These are phyloP conservation scores for Eulemur mongoz DNA, from an alignment of 2,797 vertebrate genomes.

Conservation along the genomic window DNA sequence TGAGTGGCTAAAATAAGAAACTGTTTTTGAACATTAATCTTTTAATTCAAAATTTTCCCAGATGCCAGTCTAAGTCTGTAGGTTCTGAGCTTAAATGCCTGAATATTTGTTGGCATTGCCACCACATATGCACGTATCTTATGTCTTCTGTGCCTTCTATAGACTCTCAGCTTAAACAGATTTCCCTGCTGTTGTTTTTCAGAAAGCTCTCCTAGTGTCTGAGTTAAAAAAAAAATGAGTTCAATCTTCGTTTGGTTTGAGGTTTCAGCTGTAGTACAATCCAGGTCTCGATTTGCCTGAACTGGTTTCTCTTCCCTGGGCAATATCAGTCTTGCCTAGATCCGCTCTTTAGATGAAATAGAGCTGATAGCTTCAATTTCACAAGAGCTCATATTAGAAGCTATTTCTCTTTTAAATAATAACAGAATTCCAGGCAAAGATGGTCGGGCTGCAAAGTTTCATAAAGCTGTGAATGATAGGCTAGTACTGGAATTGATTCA, in stretches of 20 bases:
- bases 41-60: background rate
- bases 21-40: background rate
- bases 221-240: conserved; percentile 40
- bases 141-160: background rate
- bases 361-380: conserved; percentile 64
- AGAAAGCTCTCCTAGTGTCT: conserved; percentile 31
- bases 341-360: conserved; percentile 52
- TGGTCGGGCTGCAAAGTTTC: conserved; percentile 66
- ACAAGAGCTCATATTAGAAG: conserved; percentile 57
- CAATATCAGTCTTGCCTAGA: conserved; percentile 30
- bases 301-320: conserved; percentile 17
- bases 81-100: background rate
- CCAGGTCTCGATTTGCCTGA: conserved; percentile 41
- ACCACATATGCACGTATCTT: background rate
- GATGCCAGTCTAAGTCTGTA: background rate
- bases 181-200: conserved; percentile 35
- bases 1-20: background rate
- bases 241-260: conserved; percentile 53
- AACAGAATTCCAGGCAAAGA: conserved; percentile 61
- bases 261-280: background rate
- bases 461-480: conserved; percentile 80
- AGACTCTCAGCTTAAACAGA: background rate
- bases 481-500: conserved; percentile 77
- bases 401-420: conserved; percentile 73
- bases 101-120: background rate